Conservation (phyloP, 2,888 invertebrate genomes). For the Vesta saturnalis region DNA sequence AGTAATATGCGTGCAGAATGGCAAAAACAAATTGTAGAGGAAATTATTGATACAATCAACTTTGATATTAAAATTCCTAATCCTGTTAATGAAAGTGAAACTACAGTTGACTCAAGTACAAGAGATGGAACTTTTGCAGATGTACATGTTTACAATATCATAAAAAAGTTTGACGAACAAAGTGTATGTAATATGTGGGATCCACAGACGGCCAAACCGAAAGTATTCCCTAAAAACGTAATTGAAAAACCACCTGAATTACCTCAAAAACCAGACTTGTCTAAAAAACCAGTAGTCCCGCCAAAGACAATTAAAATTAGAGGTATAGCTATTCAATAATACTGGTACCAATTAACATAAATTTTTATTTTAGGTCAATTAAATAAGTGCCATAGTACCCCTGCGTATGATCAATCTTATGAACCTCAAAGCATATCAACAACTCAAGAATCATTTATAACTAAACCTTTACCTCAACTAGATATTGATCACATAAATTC, state of each 20-base stretch:
- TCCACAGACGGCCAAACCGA: constrained; percentile 47
- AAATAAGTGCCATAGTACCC: constrained; percentile 86
- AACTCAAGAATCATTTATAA: background rate
- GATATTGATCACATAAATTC: background rate
- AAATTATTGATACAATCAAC: constrained; percentile 44
- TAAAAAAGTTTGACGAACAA: constrained; percentile 58
- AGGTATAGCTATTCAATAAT: constrained; percentile 48
- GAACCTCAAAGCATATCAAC: constrained; percentile 18
- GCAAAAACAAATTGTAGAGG: constrained; percentile 54
- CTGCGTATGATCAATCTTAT: constrained; percentile 72
- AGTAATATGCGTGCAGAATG: constrained; percentile 58
- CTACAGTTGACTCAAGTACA: background rate
- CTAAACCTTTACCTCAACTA: constrained; percentile 8
- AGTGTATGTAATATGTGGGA: constrained; percentile 30
- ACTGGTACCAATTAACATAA: background rate
- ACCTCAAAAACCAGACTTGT: constrained; percentile 50
- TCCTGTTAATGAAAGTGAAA: background rate
- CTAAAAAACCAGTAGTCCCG: constrained; percentile 55
- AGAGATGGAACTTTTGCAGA: constrained; percentile 53
- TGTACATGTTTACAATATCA: constrained; percentile 59
- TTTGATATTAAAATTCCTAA: constrained; percentile 10
- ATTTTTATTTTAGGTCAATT: constrained; percentile 62
- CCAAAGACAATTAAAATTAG: constrained; percentile 57
- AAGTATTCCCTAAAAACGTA: constrained; percentile 51
- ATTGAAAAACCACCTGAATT: constrained; percentile 55